These are phyloP conservation scores for Takifugu ocellatus DNA, from an alignment of 2,797 vertebrate genomes.

Conservation along the genomic window DNA sequence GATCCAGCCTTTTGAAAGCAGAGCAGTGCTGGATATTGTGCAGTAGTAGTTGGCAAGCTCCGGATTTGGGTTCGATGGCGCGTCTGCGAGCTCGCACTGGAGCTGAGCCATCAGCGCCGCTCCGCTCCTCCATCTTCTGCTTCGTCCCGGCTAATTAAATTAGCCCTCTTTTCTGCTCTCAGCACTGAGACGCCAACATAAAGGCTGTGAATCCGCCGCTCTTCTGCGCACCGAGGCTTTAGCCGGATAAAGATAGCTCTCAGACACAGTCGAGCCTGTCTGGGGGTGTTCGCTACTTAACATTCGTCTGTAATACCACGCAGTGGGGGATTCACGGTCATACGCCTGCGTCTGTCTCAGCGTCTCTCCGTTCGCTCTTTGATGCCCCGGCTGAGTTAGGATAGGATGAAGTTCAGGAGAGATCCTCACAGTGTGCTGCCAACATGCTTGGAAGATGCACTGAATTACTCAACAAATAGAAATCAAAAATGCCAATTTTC, in stretches of 20 bases:
- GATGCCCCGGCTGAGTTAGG: conserved; percentile 22
- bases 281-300: conserved; percentile 60
- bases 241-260: conserved; percentile 49
- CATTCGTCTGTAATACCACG: conserved; percentile 56
- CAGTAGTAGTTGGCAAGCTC: conserved; percentile 60
- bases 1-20: conserved; percentile 49
- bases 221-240: conserved; percentile 48
- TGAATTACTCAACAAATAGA: no score
- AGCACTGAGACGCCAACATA: conserved; percentile 56
- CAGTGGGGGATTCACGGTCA: conserved; percentile 47
- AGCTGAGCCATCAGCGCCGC: conserved; percentile 55
- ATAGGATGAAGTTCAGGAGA: not conserved
- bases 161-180: conserved; percentile 58
- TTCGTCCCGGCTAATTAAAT: conserved; percentile 70
- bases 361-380: conserved; percentile 46
- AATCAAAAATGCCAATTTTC: no score
- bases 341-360: conserved; percentile 41
- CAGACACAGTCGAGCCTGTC: conserved; percentile 50
- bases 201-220: conserved; percentile 44
- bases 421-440: not conserved
- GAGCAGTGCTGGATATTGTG: conserved; percentile 63
- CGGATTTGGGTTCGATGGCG: conserved; percentile 43
- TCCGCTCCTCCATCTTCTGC: conserved; percentile 62
- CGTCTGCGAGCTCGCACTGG: conserved; percentile 44
- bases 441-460: not conserved